Evolutionary conservation across 2,797 vertebrate species (phyloP).

Genomic region (Pangasius mekongensis): DNA sequence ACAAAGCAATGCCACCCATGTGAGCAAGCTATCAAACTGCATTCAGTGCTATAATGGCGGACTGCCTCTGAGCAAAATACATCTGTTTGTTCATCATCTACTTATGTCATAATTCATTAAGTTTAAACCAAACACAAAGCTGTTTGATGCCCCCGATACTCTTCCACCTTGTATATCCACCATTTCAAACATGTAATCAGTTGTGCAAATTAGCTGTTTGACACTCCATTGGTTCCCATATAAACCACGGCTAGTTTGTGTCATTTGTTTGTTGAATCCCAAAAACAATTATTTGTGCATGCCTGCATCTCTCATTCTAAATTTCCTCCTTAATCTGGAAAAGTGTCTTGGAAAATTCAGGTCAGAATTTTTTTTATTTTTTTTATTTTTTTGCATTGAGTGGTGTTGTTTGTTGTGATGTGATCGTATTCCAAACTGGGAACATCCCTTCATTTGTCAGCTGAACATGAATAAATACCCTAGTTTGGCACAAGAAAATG

Average conservation of each 20-base stretch:
- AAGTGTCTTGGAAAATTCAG: slow-evolving; percentile 38
- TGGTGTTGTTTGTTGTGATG: slow-evolving; percentile 53
- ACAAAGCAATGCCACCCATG: slow-evolving; percentile 64
- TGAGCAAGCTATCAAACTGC: slow-evolving; percentile 57
- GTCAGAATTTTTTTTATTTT: not conserved
- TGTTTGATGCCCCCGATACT: slow-evolving; percentile 27
- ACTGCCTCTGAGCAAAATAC: slow-evolving; percentile 26
- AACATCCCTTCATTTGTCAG: slow-evolving; percentile 56
- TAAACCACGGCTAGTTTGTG: slow-evolving; percentile 50
- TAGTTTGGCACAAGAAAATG: slow-evolving; percentile 22
- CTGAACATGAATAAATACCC: slow-evolving; percentile 42
- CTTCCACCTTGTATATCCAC: slow-evolving; percentile 25
- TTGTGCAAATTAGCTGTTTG: slow-evolving; percentile 53
- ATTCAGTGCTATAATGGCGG: slow-evolving; percentile 15
- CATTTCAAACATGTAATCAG: slow-evolving; percentile 49
- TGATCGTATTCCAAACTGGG: slow-evolving; percentile 38
- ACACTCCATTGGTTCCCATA: slow-evolving; percentile 44
- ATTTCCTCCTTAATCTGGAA: slow-evolving; percentile 52
- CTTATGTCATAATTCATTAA: slow-evolving; percentile 38
- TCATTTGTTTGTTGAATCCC: slow-evolving; percentile 55
- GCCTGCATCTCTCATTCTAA: slow-evolving; percentile 39
- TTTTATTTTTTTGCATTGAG: slow-evolving; percentile 48
- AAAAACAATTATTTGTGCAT: slow-evolving; percentile 52
- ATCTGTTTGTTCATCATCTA: slow-evolving; percentile 44
- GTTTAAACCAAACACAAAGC: slow-evolving; percentile 28